These are phyloP conservation scores for Sarcophaga peregrina DNA, from an alignment of 1,140 invertebrate species.

Conservation along the genomic window DNA sequence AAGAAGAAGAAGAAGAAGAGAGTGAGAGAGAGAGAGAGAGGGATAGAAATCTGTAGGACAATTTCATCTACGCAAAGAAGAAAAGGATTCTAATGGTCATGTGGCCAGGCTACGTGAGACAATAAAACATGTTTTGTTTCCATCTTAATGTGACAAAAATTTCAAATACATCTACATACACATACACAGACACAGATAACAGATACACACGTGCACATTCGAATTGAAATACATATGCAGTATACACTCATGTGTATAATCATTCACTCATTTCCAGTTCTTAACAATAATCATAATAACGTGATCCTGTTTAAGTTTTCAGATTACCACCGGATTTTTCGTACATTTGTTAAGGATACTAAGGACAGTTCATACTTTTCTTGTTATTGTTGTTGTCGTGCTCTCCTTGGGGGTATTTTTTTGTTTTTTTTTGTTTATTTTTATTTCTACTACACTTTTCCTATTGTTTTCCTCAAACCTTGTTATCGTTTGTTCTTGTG, in stretches of 20 bases:
- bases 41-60: too few species aligned
- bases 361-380: background rate
- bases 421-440: background rate
- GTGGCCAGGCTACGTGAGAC: slow-evolving; percentile 31
- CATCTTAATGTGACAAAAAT: slow-evolving; percentile 9
- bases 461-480: background rate
- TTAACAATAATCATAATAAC: slow-evolving; percentile 20
- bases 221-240: too few species aligned
- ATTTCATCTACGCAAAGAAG: too few species aligned
- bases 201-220: background rate
- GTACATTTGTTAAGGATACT: background rate
- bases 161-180: background rate
- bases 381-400: background rate
- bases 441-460: background rate
- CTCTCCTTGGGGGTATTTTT: background rate
- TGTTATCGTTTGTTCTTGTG: background rate
- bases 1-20: background rate
- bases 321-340: background rate
- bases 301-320: slow-evolving; percentile 7
- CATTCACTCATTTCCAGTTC: background rate
- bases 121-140: slow-evolving; percentile 22
- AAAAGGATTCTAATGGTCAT: slow-evolving; percentile 25
- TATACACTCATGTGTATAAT: too few species aligned
- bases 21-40: background rate
- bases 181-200: background rate